A percentile compares a stretch with the other conserved stretches of the same genome.
Evolutionary conservation across 2,888 invertebrate species (phyloP).

Genomic region (Mythimna lalbum): DNA sequence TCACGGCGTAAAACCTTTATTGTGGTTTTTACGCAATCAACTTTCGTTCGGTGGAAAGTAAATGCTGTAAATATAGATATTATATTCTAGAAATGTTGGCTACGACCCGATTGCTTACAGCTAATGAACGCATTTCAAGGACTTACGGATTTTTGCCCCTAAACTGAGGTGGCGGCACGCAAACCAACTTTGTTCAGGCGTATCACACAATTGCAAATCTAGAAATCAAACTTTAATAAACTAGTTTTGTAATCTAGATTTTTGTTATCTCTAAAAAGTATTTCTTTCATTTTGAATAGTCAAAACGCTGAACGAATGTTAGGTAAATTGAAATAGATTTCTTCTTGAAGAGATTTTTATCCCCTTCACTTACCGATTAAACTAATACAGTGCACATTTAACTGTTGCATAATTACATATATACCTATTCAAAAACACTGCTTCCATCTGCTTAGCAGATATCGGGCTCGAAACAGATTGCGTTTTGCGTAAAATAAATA

Average conservation of each 20-base stretch:
- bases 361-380: no score
- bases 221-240: constrained; percentile 1
- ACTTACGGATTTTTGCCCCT: constrained; percentile 15
- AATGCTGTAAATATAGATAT: constrained; percentile 22
- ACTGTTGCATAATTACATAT: neutral
- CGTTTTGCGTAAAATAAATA: neutral
- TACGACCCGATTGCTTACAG: constrained; percentile 11
- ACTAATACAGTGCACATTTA: neutral
- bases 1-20: constrained; percentile 21
- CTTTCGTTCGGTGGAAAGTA: constrained; percentile 46
- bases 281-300: no score
- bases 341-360: no score
- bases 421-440: neutral
- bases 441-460: neutral
- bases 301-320: no score
- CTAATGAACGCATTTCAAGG: constrained; percentile 21
- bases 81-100: constrained; percentile 17
- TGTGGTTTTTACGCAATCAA: constrained; percentile 41
- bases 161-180: constrained; percentile 14
- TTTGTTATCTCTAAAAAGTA: no score
- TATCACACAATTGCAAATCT: neutral
- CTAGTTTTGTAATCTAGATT: no score
- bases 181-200: constrained; percentile 1
- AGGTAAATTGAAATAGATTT: no score
- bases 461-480: neutral